phyloP scores from a whole-genome alignment of 1,140 invertebrate species.

The Phocides pigmalion region DNA sequence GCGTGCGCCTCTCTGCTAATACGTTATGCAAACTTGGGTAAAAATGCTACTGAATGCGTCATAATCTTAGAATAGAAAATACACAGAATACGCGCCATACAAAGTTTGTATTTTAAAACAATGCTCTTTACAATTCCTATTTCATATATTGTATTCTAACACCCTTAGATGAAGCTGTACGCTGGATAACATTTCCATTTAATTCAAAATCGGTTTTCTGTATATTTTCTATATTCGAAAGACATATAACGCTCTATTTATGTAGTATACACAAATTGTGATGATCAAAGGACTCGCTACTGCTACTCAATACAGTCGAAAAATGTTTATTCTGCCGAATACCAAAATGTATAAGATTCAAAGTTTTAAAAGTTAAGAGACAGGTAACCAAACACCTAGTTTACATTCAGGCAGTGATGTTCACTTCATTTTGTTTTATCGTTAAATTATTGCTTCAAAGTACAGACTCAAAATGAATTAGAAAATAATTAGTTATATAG shows the following conservation, averaged over 20 bases:
- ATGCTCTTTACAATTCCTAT: too few species aligned
- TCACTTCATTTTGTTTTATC: constrained; percentile 45
- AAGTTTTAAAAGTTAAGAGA: constrained; percentile 38
- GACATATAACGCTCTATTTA: not conserved
- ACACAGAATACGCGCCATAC: constrained; percentile 18
- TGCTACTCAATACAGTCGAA: constrained; percentile 33
- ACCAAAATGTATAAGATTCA: constrained; percentile 17
- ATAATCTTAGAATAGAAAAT: constrained; percentile 6
- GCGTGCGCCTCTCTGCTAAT: constrained; percentile 1
- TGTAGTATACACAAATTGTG: constrained; percentile 44
- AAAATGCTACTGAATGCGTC: constrained; percentile 38
- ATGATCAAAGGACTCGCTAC: constrained; percentile 38
- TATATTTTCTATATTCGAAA: not conserved
- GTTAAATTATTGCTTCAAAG: constrained; percentile 71
- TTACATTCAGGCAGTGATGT: constrained; percentile 64
- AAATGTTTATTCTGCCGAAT: constrained; percentile 41
- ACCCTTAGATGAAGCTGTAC: too few species aligned
- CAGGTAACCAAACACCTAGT: constrained; percentile 43
- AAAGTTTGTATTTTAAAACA: too few species aligned
- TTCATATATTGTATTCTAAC: too few species aligned
- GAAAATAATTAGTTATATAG: constrained; percentile 10
- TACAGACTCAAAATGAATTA: constrained; percentile 54
- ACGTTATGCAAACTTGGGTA: constrained; percentile 45
- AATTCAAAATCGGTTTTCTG: constrained; percentile 2
- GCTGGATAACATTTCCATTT: too few species aligned